Conservation (phyloP, 2,797 vertebrate genomes). For the Danio aesculapii region DNA sequence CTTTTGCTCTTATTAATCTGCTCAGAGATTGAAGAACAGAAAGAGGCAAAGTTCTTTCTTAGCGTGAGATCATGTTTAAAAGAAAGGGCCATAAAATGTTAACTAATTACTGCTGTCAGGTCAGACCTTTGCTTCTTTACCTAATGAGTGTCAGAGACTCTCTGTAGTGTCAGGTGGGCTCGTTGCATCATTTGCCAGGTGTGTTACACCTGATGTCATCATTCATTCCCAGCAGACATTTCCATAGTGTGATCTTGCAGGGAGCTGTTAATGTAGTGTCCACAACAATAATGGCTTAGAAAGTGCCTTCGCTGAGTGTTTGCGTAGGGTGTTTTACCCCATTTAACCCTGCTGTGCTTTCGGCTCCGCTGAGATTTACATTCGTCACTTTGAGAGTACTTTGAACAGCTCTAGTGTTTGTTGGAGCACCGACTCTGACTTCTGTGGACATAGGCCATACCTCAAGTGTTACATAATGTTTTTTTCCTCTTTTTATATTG, state of each 20-base stretch:
- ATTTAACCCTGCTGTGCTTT: conserved; percentile 13
- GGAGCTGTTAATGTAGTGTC: conserved; percentile 8
- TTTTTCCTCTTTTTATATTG: background rate
- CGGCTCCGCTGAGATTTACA: background rate
- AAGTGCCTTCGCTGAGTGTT: background rate
- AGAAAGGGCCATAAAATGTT: conserved; percentile 11
- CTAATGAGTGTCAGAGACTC: conserved; percentile 5
- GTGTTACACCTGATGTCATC: conserved; percentile 37
- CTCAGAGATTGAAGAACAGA: background rate
- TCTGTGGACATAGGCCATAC: conserved; percentile 11
- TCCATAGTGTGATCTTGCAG: conserved; percentile 25
- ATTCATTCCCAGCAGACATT: conserved; percentile 33
- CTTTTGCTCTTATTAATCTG: background rate
- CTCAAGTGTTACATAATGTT: background rate
- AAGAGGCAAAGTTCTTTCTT: background rate
- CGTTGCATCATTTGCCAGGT: conserved; percentile 48
- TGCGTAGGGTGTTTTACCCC: background rate
- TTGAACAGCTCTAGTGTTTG: conserved; percentile 36
- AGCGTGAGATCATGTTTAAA: background rate
- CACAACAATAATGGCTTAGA: background rate
- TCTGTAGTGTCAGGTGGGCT: conserved; percentile 9
- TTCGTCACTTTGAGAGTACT: conserved; percentile 7
- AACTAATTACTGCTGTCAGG: conserved; percentile 26
- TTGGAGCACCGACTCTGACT: conserved; percentile 19
- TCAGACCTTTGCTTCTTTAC: background rate